Conservation (phyloP, 2,797 vertebrate genomes). For the Enteromius afrohamiltoni region DNA sequence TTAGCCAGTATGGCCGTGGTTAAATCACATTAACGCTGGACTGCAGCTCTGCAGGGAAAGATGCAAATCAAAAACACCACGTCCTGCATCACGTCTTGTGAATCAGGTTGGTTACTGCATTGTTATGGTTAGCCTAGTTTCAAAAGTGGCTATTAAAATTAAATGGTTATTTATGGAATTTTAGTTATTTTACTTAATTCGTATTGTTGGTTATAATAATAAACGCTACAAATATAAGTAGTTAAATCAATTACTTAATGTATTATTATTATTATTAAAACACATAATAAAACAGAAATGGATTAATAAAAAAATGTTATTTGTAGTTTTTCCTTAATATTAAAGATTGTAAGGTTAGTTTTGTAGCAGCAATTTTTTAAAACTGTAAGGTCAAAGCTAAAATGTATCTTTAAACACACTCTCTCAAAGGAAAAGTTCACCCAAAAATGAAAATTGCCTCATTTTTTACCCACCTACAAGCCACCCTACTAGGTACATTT, state of each 20-base stretch:
- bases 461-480: not conserved
- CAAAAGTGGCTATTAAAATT: not conserved
- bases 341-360: not conserved
- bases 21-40: slow-evolving; percentile 43
- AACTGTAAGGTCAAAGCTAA: not conserved
- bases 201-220: not conserved
- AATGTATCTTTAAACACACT: not conserved
- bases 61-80: slow-evolving; percentile 33
- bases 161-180: not conserved
- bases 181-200: too few relatives aligned
- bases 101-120: not conserved
- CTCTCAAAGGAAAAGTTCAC: not conserved
- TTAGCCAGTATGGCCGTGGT: slow-evolving; percentile 41
- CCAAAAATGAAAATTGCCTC: not conserved
- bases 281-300: not conserved
- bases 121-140: not conserved
- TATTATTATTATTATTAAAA: not conserved
- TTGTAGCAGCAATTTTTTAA: not conserved
- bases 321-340: not conserved
- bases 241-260: not conserved
- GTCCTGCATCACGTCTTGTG: slow-evolving; percentile 18
- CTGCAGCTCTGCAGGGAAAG: slow-evolving; percentile 30
- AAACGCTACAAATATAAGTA: not conserved
- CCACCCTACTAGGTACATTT: not conserved
- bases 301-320: not conserved